Base-by-base conservation (phyloP, 2,113 vertebrate species). In the Triplophysa tibetana region DNA sequence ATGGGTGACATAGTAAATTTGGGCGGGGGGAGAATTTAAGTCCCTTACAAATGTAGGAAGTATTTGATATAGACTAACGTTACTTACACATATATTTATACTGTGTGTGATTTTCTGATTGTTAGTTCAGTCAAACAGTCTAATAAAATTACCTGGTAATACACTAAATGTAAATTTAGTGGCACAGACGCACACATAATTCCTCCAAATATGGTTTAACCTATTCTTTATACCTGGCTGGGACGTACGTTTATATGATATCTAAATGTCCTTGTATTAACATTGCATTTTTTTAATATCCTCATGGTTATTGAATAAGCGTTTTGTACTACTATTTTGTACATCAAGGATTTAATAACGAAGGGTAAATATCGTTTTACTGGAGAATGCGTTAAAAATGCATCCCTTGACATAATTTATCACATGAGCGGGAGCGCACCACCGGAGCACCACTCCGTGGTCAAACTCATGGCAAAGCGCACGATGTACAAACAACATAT, bases 1-100 rank as follows among this genome's bases (percentile, higher is more conserved):
- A 85, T 74, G 84, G 86, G 82, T 90, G 89, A 58, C 87, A 83
- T 54, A 14, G 79, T 64, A 70, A 84, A n/a, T 29, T 78, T 63
- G 68, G 84, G 84, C 63, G 75, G 80, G 70, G 77, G 77, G 83
- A 79, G 63, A 38, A 41, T 83, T 73, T 54, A 33, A 45, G 84
- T 77, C 54, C 67, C 0, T 17, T 48, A 76, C 75, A 29, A 70
- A 86, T 78, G 83, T 48, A 63, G 14, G 60, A 52, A 45, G 41
- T 43, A 33, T 61, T 56, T 38, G 1, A 17, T 4, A 29, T 29
- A 29, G 29, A 29, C 29, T 29, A 29, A 29, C 26, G 26, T 24
- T 80, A 12, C 19, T 12, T 52, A 14, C 17, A 52, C 50, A 52
- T 61, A 23, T 61, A 0, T 8, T 38, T 8, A 61, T 61, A 61